Conservation (phyloP, 2,113 vertebrate species). For the Edolisoma coerulescens region DNA sequence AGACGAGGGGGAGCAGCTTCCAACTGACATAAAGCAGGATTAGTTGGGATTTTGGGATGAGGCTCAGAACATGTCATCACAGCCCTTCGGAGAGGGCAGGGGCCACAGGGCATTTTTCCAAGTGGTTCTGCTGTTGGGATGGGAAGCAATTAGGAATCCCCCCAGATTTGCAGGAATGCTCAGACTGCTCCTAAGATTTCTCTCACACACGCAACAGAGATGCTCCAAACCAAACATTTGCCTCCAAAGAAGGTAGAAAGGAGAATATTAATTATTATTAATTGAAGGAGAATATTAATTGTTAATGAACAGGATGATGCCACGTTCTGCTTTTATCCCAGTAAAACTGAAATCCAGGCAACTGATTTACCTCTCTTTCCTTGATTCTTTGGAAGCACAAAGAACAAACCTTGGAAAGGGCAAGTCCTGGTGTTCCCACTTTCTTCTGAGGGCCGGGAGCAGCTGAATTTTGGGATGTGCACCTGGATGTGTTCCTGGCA, state of each 20-base stretch:
- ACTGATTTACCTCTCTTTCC: not conserved
- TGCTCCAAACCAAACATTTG: not conserved
- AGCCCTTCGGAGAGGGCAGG: not conserved
- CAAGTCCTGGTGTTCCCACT: not conserved
- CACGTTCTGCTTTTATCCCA: not conserved
- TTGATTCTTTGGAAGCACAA: not conserved
- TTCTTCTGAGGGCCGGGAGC: not conserved
- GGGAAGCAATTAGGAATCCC: not conserved
- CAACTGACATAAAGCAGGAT: not conserved
- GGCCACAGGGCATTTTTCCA: not conserved
- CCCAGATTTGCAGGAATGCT: not conserved
- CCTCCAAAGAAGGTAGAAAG: not conserved
- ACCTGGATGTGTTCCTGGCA: not conserved
- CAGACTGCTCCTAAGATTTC: not conserved
- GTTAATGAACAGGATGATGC: not conserved
- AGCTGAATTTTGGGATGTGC: not conserved
- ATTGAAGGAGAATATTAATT: not conserved
- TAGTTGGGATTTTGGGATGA: not conserved
- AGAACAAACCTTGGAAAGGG: not conserved
- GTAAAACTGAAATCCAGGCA: not conserved
- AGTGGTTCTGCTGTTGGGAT: not conserved
- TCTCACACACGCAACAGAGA: not conserved
- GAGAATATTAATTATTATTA: not conserved
- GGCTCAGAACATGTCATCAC: not conserved
- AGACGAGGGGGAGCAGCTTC: not conserved